These are phyloP conservation scores for Drosophila busckii DNA, from an alignment of 1,140 invertebrate genomes.

Conservation along the genomic window DNA sequence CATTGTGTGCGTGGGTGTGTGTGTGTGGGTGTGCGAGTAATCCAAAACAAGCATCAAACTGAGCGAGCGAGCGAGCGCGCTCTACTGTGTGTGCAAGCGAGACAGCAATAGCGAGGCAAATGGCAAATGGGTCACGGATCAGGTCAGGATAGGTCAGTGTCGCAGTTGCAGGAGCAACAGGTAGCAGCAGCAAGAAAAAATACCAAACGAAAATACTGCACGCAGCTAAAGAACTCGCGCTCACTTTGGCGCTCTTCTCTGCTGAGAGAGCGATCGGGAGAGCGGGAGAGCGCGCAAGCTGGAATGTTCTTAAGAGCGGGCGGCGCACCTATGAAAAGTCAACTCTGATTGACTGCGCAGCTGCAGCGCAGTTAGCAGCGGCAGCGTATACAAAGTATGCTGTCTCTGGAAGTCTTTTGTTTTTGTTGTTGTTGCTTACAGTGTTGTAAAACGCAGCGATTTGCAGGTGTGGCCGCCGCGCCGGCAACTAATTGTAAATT, in stretches of 20 bases:
- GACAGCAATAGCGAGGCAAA: not conserved
- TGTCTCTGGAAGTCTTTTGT: constrained; percentile 61
- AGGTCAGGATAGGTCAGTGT: constrained; percentile 23
- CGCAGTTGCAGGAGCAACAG: constrained; percentile 13
- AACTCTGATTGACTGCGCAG: constrained; percentile 16
- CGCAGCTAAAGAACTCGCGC: constrained; percentile 19
- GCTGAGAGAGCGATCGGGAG: constrained; percentile 6
- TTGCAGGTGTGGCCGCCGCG: constrained; percentile 26
- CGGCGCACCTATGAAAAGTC: constrained; percentile 54
- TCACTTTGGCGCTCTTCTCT: constrained; percentile 10
- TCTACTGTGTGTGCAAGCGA: not conserved
- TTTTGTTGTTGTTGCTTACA: constrained; percentile 9
- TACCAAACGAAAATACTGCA: not conserved
- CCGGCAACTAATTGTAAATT: constrained; percentile 18
- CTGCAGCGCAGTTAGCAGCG: not conserved
- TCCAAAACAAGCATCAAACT: not conserved
- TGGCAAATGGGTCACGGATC: constrained; percentile 12
- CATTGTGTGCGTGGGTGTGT: not conserved
- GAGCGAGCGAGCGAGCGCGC: not conserved
- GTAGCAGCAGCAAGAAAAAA: constrained; percentile 8
- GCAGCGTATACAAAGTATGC: constrained; percentile 29
- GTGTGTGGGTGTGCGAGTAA: constrained; percentile 2
- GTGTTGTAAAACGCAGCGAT: constrained; percentile 24
- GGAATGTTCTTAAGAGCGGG: not conserved
- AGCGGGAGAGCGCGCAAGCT: not conserved